Evolutionary conservation across 2,888 invertebrate genomes (phyloP).

Genomic region (Eupithecia pulchellata): DNA sequence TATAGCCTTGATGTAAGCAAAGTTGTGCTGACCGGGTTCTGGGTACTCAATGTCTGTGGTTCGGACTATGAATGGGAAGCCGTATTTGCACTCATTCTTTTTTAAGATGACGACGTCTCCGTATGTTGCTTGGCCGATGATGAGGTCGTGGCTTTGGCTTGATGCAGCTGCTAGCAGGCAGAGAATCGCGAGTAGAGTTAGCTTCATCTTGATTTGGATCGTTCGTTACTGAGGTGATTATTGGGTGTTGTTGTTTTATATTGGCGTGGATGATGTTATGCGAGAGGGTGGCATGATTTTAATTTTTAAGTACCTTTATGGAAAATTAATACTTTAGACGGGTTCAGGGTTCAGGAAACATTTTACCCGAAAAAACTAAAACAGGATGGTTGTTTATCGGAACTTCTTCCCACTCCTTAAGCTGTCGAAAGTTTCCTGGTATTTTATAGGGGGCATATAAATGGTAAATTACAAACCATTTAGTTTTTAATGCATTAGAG

Average conservation of each 20-base stretch:
- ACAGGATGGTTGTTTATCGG: not conserved
- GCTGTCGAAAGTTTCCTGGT: not conserved
- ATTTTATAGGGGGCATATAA: not conserved
- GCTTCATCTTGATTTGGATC: conserved; percentile 65
- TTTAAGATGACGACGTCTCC: conserved; percentile 72
- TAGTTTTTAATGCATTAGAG: not conserved
- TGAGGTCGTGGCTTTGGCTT: conserved; percentile 72
- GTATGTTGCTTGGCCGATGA: conserved; percentile 65
- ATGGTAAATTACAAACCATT: not conserved
- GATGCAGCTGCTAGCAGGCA: conserved; percentile 58
- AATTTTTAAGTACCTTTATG: too few relatives aligned
- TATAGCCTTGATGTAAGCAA: conserved; percentile 70
- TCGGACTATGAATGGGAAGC: conserved; percentile 70
- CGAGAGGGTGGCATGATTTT: conserved; percentile 43
- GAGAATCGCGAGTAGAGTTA: conserved; percentile 55
- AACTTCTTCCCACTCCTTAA: not conserved
- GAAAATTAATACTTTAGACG: not conserved
- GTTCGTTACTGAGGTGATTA: conserved; percentile 74
- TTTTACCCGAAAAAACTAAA: too few relatives aligned
- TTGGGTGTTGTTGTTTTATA: conserved; percentile 68
- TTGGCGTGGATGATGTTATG: conserved; percentile 57
- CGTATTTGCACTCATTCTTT: conserved; percentile 70
- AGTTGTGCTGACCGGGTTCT: conserved; percentile 66
- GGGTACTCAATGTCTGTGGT: conserved; percentile 70
- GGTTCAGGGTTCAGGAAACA: not conserved